These are phyloP conservation scores for Pseudolaguvia tuberculata DNA, from an alignment of 2,113 vertebrate species.

Conservation along the genomic window DNA sequence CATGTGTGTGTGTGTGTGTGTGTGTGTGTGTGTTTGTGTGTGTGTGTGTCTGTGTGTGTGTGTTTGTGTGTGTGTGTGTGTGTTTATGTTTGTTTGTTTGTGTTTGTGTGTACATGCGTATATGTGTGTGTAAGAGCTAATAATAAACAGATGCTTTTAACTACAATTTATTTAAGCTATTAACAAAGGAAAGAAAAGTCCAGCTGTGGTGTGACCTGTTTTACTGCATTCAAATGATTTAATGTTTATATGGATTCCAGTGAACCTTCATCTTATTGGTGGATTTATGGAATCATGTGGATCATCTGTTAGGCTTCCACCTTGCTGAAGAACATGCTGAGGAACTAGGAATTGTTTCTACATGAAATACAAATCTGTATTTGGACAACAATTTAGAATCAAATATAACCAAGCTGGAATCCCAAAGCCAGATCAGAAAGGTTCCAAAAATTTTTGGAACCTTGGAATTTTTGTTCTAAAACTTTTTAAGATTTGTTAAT, in stretches of 20 bases:
- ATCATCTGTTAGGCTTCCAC: neutral
- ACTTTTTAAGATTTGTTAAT: too few species aligned
- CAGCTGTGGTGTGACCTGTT: neutral
- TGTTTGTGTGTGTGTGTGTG: slow-evolving; percentile 3
- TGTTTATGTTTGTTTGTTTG: too few species aligned
- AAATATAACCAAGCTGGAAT: neutral
- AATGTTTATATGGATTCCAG: neutral
- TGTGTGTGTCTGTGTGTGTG: slow-evolving; percentile 10
- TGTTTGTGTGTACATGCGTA: slow-evolving; percentile 16
- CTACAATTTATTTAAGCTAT: neutral
- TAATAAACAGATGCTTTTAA: slow-evolving; percentile 17
- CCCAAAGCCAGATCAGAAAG: neutral
- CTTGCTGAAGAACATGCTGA: neutral
- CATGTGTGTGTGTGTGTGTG: neutral
- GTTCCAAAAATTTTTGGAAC: too few species aligned
- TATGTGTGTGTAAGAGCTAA: slow-evolving; percentile 21
- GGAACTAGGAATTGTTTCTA: neutral
- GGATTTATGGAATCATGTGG: too few species aligned
- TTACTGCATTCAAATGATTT: neutral
- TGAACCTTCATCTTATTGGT: neutral
- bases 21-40: slow-evolving; percentile 24
- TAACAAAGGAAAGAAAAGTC: neutral
- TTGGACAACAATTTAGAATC: neutral
- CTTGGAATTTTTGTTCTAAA: too few species aligned
- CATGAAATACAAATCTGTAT: neutral